A percentile compares a stretch with the other conserved stretches of the same genome.
These are phyloP conservation scores for Temnopleurus reevesii DNA, from an alignment of 53 echinoderm and acorn worm species.

Conservation along the genomic window DNA sequence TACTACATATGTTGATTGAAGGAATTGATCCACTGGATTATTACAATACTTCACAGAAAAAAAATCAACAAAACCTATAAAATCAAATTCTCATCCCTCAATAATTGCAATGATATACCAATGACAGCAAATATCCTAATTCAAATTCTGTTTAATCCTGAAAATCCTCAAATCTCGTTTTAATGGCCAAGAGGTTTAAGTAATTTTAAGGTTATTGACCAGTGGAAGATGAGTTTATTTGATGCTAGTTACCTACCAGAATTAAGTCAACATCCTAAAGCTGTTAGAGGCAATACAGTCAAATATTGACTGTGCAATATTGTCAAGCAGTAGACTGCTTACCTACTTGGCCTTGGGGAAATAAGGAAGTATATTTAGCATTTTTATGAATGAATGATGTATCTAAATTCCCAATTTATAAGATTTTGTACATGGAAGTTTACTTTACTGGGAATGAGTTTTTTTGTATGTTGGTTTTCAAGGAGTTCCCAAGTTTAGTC, in stretches of 20 bases:
- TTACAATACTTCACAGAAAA: too few relatives aligned
- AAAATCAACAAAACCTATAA: too few relatives aligned
- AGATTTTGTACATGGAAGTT: neutral
- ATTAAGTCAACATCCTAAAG: slow-evolving; percentile 6
- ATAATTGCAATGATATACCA: too few relatives aligned
- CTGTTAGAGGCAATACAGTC: neutral
- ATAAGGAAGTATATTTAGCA: neutral
- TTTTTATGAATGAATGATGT: neutral
- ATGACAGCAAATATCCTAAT: too few relatives aligned
- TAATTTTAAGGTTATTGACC: slow-evolving; percentile 12
- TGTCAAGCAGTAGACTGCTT: too few relatives aligned
- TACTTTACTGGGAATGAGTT: neutral
- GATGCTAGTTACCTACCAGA: neutral
- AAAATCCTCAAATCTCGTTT: too few relatives aligned
- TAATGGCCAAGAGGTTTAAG: neutral
- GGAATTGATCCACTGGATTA: too few relatives aligned
- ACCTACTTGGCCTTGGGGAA: too few relatives aligned
- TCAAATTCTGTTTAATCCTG: too few relatives aligned
- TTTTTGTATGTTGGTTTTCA: neutral
- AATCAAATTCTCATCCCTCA: too few relatives aligned
- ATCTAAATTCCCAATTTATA: neutral
- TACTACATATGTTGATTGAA: too few relatives aligned
- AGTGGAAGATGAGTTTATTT: neutral
- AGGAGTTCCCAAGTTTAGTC: neutral
- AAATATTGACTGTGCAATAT: slow-evolving; percentile 2